Evolutionary conservation across 2,113 vertebrate species (phyloP).

Genomic region (Echinops telfairi): DNA sequence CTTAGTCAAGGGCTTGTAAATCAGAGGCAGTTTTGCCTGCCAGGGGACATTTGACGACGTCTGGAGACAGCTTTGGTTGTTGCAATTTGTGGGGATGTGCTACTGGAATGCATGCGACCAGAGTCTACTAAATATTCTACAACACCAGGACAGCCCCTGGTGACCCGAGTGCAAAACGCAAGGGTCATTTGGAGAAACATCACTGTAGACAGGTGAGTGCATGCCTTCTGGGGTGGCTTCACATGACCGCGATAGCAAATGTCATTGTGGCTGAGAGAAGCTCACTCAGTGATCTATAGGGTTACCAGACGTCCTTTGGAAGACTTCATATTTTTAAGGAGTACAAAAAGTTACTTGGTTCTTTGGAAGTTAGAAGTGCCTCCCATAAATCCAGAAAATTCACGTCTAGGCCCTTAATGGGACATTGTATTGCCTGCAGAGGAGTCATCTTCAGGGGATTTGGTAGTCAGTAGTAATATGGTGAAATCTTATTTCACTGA

Average conservation of each 20-base stretch:
- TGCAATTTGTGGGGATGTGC: background rate
- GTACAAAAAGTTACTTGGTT: background rate
- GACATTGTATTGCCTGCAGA: constrained; percentile 55
- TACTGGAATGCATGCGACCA: background rate
- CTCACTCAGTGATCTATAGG: background rate
- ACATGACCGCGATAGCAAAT: background rate
- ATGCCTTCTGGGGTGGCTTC: background rate
- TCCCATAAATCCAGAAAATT: background rate
- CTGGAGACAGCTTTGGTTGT: background rate
- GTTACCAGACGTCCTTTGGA: background rate
- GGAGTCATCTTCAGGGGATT: constrained; percentile 58
- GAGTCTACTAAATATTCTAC: background rate
- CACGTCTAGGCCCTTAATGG: constrained; percentile 35
- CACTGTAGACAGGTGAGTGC: background rate
- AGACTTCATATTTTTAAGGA: background rate
- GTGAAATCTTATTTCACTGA: constrained; percentile 68
- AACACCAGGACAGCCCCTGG: background rate
- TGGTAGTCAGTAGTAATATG: constrained; percentile 62
- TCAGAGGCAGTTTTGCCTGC: background rate
- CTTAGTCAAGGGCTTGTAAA: background rate
- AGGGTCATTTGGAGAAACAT: background rate
- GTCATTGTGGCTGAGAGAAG: background rate
- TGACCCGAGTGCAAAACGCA: background rate
- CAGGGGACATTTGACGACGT: background rate
- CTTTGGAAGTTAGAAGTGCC: background rate